Conservation (phyloP, 2,797 vertebrate species). For the Lagocephalus sceleratus region DNA sequence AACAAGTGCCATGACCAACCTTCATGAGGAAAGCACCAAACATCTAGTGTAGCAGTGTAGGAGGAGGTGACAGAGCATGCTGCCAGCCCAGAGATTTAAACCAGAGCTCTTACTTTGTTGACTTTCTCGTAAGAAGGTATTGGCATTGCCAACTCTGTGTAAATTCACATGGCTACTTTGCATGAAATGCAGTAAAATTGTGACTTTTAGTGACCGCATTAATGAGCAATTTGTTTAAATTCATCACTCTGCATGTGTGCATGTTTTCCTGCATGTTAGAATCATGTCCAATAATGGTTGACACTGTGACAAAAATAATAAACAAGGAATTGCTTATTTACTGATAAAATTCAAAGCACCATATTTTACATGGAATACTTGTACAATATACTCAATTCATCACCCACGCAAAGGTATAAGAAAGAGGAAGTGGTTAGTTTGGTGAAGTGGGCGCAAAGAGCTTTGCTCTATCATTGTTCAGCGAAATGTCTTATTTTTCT, state of each 20-base stretch:
- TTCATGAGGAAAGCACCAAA: slow-evolving; percentile 51
- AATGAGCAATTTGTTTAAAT: slow-evolving; percentile 49
- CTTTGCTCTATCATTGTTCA: too few species aligned
- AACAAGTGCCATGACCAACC: slow-evolving; percentile 54
- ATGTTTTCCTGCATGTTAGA: neutral
- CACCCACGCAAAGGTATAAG: too few species aligned
- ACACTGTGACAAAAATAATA: too few species aligned
- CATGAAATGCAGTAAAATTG: slow-evolving; percentile 54
- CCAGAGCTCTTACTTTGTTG: slow-evolving; percentile 64
- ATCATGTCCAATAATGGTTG: neutral
- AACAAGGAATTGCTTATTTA: too few species aligned
- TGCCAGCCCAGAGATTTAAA: slow-evolving; percentile 60
- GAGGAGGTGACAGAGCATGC: slow-evolving; percentile 33
- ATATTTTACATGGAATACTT: too few species aligned
- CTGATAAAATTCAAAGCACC: too few species aligned
- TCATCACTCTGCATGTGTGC: slow-evolving; percentile 5
- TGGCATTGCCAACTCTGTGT: slow-evolving; percentile 42
- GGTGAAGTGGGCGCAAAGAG: too few species aligned
- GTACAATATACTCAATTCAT: too few species aligned
- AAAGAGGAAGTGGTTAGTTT: too few species aligned
- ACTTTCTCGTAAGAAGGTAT: slow-evolving; percentile 59
- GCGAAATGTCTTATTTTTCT: too few species aligned
- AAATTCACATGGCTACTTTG: slow-evolving; percentile 64
- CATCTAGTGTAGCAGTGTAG: slow-evolving; percentile 46
- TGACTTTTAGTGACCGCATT: slow-evolving; percentile 32